These are phyloP conservation scores for Cryptophagus acutangulus DNA, from an alignment of 2,888 invertebrate genomes.

Conservation along the genomic window DNA sequence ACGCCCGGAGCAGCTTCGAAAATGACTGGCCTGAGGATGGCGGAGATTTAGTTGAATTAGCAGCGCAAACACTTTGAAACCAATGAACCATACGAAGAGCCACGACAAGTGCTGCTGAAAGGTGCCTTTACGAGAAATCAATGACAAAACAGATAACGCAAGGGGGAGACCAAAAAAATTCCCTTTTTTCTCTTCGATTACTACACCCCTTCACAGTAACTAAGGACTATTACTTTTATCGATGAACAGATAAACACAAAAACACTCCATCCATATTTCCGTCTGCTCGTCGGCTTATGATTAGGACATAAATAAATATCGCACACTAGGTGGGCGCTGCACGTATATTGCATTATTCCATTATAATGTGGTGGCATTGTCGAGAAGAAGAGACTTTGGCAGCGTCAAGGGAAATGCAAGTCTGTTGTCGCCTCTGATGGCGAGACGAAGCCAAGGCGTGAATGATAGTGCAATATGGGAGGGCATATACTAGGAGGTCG, in stretches of 20 bases:
- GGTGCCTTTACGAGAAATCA: slow-evolving; percentile 15
- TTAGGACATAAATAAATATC: neutral
- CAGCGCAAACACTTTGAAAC: slow-evolving; percentile 8
- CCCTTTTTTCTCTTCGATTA: too few species aligned
- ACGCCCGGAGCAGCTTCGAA: slow-evolving; percentile 2
- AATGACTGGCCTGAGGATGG: neutral
- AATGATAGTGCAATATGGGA: slow-evolving; percentile 40
- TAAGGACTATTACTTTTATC: too few species aligned
- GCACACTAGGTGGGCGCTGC: slow-evolving; percentile 18
- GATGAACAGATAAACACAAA: too few species aligned
- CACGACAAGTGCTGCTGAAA: slow-evolving; percentile 17
- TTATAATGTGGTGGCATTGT: slow-evolving; percentile 29
- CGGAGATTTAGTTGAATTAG: slow-evolving; percentile 7
- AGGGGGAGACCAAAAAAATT: too few species aligned
- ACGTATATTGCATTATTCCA: slow-evolving; percentile 33
- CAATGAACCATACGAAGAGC: slow-evolving; percentile 9
- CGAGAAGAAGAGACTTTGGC: slow-evolving; percentile 34
- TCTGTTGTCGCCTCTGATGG: slow-evolving; percentile 27
- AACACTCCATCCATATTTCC: slow-evolving; percentile 28
- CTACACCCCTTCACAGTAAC: too few species aligned
- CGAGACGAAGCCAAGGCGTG: slow-evolving; percentile 27
- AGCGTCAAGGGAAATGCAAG: slow-evolving; percentile 35
- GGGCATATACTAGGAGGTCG: slow-evolving; percentile 36
- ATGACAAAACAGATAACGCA: slow-evolving; percentile 13
- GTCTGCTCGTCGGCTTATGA: slow-evolving; percentile 24